phyloP scores from a whole-genome alignment of 1,140 invertebrate genomes.

The Acromyrmex echinatior region DNA sequence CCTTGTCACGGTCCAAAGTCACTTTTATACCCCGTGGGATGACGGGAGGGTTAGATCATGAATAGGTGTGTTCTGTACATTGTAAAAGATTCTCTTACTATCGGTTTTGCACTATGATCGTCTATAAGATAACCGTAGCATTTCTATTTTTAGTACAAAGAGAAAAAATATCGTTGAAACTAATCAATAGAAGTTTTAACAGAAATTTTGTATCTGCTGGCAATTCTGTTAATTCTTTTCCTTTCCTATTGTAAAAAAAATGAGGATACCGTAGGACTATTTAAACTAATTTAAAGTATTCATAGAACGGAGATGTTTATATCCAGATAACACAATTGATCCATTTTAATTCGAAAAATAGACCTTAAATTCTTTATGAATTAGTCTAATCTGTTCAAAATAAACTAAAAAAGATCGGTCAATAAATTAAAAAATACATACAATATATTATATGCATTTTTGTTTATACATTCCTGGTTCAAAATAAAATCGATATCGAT shows the following conservation, averaged over 20 bases:
- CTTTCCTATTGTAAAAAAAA: background rate
- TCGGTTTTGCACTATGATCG: background rate
- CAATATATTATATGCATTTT: no score
- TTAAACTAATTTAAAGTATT: no score
- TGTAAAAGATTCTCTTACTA: background rate
- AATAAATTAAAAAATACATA: no score
- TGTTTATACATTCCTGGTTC: no score
- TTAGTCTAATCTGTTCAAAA: no score
- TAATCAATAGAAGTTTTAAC: background rate
- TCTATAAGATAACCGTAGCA: background rate
- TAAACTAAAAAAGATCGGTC: no score
- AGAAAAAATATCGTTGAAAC: background rate
- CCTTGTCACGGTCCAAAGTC: constrained; percentile 66
- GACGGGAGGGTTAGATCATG: constrained; percentile 17
- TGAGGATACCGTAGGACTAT: no score
- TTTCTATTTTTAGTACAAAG: background rate
- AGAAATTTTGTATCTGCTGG: background rate
- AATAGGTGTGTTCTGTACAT: background rate
- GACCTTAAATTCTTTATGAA: no score
- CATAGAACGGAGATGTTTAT: no score
- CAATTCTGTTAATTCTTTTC: background rate
- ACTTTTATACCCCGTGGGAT: constrained; percentile 52
- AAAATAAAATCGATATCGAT: no score
- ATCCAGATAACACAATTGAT: no score
- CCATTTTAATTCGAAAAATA: no score